phyloP scores from a whole-genome alignment of 2,888 invertebrate species.

The Troides oblongomaculatus region DNA sequence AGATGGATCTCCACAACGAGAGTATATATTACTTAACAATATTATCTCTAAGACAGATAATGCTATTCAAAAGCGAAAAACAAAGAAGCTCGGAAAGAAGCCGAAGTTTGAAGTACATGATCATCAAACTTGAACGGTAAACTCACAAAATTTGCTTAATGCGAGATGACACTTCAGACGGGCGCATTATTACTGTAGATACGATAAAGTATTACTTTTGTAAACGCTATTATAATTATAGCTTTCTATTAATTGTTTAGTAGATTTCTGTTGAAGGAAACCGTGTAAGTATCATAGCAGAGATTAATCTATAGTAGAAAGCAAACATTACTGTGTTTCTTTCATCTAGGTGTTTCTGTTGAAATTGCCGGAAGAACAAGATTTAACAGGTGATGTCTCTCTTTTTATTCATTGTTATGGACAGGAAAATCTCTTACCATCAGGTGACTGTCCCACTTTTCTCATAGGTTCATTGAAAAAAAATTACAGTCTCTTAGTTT shows the following conservation, averaged over 20 bases:
- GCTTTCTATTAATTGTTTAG: not conserved
- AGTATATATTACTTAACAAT: constrained; percentile 1
- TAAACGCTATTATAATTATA: constrained; percentile 1
- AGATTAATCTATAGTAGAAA: no score
- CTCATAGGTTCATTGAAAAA: no score
- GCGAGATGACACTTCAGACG: constrained; percentile 22
- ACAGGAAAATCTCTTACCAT: no score
- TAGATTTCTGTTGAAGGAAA: no score
- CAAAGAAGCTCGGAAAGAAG: constrained; percentile 15
- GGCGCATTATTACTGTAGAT: constrained; percentile 7
- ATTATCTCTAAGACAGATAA: constrained; percentile 18
- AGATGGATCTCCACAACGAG: not conserved
- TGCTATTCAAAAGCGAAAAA: constrained; percentile 20
- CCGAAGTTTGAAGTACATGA: constrained; percentile 26
- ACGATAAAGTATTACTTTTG: constrained; percentile 9
- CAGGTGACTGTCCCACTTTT: no score
- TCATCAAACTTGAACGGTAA: constrained; percentile 18
- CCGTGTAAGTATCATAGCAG: no score
- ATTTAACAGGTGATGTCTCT: no score
- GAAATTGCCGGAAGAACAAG: no score
- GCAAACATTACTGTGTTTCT: no score
- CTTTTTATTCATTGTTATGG: no score
- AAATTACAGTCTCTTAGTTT: no score
- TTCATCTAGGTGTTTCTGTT: no score
- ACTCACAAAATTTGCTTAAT: constrained; percentile 24